These are phyloP conservation scores for Rynchops niger DNA, from an alignment of 2,113 vertebrate species.

Conservation along the genomic window DNA sequence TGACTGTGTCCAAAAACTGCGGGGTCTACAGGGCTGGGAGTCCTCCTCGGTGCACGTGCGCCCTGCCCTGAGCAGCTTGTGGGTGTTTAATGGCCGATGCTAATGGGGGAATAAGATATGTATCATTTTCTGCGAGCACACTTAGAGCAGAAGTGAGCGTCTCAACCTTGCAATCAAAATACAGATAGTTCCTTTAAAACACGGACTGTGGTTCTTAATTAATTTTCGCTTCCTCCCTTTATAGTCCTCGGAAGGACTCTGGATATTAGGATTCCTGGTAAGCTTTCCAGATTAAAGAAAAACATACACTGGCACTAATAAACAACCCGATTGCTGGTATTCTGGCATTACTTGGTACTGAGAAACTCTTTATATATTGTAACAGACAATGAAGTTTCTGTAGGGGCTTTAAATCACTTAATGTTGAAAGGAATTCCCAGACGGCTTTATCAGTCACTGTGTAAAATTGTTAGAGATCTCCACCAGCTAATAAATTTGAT, in stretches of 20 bases:
- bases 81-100: background rate
- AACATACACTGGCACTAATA: background rate
- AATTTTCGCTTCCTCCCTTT: background rate
- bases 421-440: constrained; percentile 74
- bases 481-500: constrained; percentile 80
- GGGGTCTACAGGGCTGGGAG: background rate
- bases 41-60: fast-evolving
- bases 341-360: background rate
- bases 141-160: background rate
- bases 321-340: background rate
- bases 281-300: constrained; percentile 17
- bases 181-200: background rate
- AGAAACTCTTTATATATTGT: constrained; percentile 35
- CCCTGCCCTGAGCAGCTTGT: fast-evolving
- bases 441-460: constrained; percentile 70
- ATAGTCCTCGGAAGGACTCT: background rate
- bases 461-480: constrained; percentile 76
- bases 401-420: constrained; percentile 75
- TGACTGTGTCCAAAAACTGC: fast-evolving
- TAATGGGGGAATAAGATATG: fast-evolving
- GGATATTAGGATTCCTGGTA: background rate
- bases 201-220: background rate
- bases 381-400: constrained; percentile 69
- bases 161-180: background rate
- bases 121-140: background rate